These are phyloP conservation scores for Pinna nobilis DNA, from an alignment of 1,140 invertebrate genomes.

Conservation along the genomic window DNA sequence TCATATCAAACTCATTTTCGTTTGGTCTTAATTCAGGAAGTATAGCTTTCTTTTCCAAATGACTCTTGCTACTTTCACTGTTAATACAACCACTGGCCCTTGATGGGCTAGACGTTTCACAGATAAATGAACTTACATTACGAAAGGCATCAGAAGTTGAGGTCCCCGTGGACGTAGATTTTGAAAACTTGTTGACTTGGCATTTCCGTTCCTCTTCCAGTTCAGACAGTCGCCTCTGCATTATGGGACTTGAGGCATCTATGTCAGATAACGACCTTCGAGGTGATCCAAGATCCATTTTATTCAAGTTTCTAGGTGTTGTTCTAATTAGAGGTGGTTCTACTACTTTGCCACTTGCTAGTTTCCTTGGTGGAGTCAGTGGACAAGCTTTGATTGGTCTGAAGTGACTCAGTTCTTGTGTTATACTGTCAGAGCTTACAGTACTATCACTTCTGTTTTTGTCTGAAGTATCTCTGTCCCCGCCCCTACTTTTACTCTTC, in stretches of 20 bases:
- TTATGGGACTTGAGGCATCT: slow-evolving; percentile 55
- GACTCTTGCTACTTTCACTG: no score
- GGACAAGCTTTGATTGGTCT: slow-evolving; percentile 64
- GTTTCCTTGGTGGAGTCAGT: slow-evolving; percentile 59
- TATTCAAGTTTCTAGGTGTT: slow-evolving; percentile 54
- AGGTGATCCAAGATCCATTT: slow-evolving; percentile 34
- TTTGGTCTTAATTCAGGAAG: no score
- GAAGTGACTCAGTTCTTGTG: slow-evolving; percentile 62
- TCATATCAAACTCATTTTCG: neutral
- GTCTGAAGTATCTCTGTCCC: neutral
- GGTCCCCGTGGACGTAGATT: slow-evolving; percentile 33
- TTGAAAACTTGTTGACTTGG: slow-evolving; percentile 35
- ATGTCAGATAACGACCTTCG: slow-evolving; percentile 39
- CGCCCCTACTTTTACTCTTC: neutral
- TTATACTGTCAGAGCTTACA: slow-evolving; percentile 63
- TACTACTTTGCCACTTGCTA: slow-evolving; percentile 52
- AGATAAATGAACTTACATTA: no score
- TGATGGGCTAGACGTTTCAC: no score
- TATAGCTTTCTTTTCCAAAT: no score
- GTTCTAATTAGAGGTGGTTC: slow-evolving; percentile 56
- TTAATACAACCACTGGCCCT: no score
- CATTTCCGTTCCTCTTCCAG: slow-evolving; percentile 52
- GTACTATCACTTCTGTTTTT: slow-evolving; percentile 41
- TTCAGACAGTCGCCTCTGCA: slow-evolving; percentile 50
- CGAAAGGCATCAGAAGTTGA: neutral